phyloP scores from a whole-genome alignment of 2,888 invertebrate species.

The Hyposoter dolosus region DNA sequence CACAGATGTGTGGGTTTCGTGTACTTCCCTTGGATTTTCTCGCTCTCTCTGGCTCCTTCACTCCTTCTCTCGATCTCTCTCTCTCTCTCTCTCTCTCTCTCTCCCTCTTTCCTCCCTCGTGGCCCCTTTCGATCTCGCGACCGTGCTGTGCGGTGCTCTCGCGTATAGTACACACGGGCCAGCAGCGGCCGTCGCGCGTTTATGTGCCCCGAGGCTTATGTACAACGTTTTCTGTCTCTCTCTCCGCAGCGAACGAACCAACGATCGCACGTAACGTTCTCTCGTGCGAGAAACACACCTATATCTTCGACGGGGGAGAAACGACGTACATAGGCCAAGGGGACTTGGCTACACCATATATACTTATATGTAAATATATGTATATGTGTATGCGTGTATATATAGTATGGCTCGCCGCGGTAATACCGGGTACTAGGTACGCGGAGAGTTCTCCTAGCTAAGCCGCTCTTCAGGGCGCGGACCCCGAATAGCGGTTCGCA shows the following conservation, averaged over 20 bases:
- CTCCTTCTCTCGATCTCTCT: slow-evolving; percentile 7
- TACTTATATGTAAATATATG: slow-evolving; percentile 39
- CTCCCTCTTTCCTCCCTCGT: slow-evolving; percentile 46
- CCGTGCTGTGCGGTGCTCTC: slow-evolving; percentile 62
- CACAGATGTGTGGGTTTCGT: slow-evolving; percentile 53
- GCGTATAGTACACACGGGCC: slow-evolving; percentile 57
- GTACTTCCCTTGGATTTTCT: slow-evolving; percentile 64
- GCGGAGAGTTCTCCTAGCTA: slow-evolving; percentile 70
- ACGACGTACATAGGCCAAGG: slow-evolving; percentile 60
- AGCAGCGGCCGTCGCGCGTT: slow-evolving; percentile 61
- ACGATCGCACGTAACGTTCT: slow-evolving; percentile 45
- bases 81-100: slow-evolving; percentile 25
- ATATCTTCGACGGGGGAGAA: slow-evolving; percentile 65
- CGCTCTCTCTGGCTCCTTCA: slow-evolving; percentile 3
- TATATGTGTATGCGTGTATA: slow-evolving; percentile 69
- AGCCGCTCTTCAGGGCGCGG: slow-evolving; percentile 51
- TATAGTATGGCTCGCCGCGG: slow-evolving; percentile 79
- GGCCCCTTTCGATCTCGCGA: slow-evolving; percentile 68
- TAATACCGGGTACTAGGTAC: slow-evolving; percentile 83
- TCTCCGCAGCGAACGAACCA: slow-evolving; percentile 4
- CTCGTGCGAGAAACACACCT: slow-evolving; percentile 66
- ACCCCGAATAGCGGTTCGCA: slow-evolving; percentile 82
- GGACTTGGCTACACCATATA: slow-evolving; percentile 41
- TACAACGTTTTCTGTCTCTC: slow-evolving; percentile 55
- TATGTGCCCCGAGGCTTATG: slow-evolving; percentile 69